Conservation (phyloP, 2,888 invertebrate genomes). For the Anthoptus insignis region DNA sequence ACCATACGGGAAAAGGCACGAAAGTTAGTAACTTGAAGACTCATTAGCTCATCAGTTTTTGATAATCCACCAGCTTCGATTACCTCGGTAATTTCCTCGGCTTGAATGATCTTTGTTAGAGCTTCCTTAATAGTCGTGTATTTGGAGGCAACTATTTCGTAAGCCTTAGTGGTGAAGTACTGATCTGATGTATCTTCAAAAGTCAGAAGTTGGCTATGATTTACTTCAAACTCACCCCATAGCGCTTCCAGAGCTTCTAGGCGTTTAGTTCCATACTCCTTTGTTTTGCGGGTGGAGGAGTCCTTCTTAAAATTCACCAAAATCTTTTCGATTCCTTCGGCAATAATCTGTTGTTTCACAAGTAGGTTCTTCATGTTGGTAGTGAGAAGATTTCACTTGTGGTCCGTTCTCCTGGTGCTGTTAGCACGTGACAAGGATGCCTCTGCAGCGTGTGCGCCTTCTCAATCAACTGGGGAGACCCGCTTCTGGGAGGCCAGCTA, state of each 20-base stretch:
- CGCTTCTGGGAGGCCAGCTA: neutral
- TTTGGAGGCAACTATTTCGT: constrained; percentile 1
- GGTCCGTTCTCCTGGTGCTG: no score
- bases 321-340: no score
- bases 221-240: no score
- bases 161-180: constrained; percentile 3
- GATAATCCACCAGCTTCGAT: constrained; percentile 3
- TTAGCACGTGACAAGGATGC: no score
- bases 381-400: no score
- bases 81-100: neutral
- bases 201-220: neutral
- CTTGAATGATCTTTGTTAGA: neutral
- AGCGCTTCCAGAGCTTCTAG: neutral
- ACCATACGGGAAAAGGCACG: neutral
- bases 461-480: neutral
- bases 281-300: constrained; percentile 1
- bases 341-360: no score
- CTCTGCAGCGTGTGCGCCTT: neutral
- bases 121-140: no score
- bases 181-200: constrained; percentile 1
- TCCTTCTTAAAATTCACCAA: no score
- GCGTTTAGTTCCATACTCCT: neutral
- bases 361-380: no score
- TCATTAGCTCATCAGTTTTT: no score
- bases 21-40: neutral